Percentiles rank a stretch among this genome's conserved stretches.
Conservation (phyloP, 1,140 invertebrate species). For the Euborellia annulipes region DNA sequence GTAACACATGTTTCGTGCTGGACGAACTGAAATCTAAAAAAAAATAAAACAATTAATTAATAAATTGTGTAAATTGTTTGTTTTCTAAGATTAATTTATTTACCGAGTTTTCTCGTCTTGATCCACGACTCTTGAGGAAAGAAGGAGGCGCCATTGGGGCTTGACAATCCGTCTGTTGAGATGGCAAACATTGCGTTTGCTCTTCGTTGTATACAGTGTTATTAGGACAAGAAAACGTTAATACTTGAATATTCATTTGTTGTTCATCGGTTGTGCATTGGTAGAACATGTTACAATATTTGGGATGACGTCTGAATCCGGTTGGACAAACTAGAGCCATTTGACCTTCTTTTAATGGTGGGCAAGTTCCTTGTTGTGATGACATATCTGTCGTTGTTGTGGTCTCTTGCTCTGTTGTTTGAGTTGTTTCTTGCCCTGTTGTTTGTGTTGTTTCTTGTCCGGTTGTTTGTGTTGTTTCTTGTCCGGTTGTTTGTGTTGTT, state of each 20-base stretch:
- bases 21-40: too few species aligned
- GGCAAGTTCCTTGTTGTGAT: too few species aligned
- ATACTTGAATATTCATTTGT: constrained; percentile 50
- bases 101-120: too few species aligned
- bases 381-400: constrained; percentile 11
- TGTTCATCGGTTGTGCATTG: constrained; percentile 51
- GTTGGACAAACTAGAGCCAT: constrained; percentile 56
- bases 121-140: too few species aligned
- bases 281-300: constrained; percentile 70
- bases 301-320: constrained; percentile 63
- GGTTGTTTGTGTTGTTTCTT: constrained; percentile 13
- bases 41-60: too few species aligned
- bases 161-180: constrained; percentile 14
- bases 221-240: constrained; percentile 56
- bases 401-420: constrained; percentile 11
- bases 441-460: constrained; percentile 12
- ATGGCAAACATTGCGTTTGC: constrained; percentile 47
- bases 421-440: constrained; percentile 8
- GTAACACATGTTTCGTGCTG: too few species aligned
- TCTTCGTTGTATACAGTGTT: constrained; percentile 57
- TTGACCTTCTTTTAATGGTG: constrained; percentile 33
- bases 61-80: too few species aligned
- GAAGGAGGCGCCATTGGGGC: too few species aligned
- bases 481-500: constrained; percentile 10
- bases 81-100: too few species aligned